Percentiles rank a stretch among this genome's conserved stretches.
phyloP scores from a whole-genome alignment of 2,888 invertebrate species.

The Coelogynopora nodosa region DNA sequence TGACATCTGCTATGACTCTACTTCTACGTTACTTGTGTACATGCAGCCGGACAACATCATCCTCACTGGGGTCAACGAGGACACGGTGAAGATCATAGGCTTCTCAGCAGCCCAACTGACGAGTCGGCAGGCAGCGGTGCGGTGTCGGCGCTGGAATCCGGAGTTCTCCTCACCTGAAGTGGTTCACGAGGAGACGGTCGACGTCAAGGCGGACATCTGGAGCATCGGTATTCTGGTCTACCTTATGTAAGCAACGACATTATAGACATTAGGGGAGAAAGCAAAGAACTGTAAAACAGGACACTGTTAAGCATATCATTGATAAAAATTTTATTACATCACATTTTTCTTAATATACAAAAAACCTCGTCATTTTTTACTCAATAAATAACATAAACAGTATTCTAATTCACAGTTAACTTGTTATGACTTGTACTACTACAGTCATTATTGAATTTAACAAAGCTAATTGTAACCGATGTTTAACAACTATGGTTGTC shows the following conservation, averaged over 20 bases:
- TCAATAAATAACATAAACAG: too few species aligned
- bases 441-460: too few species aligned
- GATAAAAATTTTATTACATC: not conserved
- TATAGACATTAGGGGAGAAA: too few species aligned
- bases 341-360: too few species aligned
- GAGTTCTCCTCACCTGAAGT: conserved; percentile 76
- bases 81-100: conserved; percentile 78
- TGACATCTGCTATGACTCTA: too few species aligned
- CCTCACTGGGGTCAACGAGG: conserved; percentile 72
- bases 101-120: conserved; percentile 62
- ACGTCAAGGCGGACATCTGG: conserved; percentile 69
- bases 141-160: conserved; percentile 46
- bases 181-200: conserved; percentile 78
- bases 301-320: not conserved
- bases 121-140: conserved; percentile 32
- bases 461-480: too few species aligned
- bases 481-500: too few species aligned
- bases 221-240: conserved; percentile 58
- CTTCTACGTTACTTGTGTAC: too few species aligned
- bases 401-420: not conserved
- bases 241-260: conserved; percentile 56
- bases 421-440: too few species aligned
- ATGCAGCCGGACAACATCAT: conserved; percentile 91
- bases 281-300: not conserved
- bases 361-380: too few species aligned